Evolutionary conservation across 2,113 vertebrate genomes (phyloP).

Genomic region (Colaptes auratus): DNA sequence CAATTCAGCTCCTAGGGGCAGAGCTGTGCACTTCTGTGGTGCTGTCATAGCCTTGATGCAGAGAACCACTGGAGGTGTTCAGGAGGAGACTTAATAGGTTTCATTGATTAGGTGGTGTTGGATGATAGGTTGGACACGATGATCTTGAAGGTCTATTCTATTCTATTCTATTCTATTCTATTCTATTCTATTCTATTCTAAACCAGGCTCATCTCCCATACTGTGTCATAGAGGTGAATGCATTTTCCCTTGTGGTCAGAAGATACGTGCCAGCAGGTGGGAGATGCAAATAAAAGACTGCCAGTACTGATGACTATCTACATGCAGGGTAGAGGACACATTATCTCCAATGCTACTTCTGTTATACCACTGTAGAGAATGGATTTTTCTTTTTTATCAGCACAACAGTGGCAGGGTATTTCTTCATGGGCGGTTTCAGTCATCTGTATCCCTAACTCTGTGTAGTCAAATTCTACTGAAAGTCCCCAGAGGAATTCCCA

Average conservation of each 20-base stretch:
- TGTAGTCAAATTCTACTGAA: background rate
- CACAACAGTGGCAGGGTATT: background rate
- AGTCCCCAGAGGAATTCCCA: background rate
- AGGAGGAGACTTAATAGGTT: no score
- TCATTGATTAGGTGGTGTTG: no score
- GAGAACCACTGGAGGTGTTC: no score
- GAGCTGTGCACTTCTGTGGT: background rate
- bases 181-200: no score
- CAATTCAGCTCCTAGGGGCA: background rate
- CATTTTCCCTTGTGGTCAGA: background rate
- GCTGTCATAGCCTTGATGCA: background rate
- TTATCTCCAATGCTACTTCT: background rate
- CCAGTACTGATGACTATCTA: background rate
- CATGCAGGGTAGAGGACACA: rapidly evolving
- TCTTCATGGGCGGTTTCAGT: background rate
- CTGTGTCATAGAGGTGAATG: background rate
- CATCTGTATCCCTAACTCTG: background rate
- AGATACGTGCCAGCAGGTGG: background rate
- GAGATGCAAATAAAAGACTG: background rate
- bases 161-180: no score
- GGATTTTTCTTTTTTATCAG: background rate
- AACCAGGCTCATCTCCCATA: rapidly evolving
- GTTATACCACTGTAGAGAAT: background rate
- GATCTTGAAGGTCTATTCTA: no score
- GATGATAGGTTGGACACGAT: no score